Evolutionary conservation across 2,797 vertebrate genomes (phyloP), one percentile per base, ranked within the genome.

Genomic region (Bufotes viridis): DNA sequence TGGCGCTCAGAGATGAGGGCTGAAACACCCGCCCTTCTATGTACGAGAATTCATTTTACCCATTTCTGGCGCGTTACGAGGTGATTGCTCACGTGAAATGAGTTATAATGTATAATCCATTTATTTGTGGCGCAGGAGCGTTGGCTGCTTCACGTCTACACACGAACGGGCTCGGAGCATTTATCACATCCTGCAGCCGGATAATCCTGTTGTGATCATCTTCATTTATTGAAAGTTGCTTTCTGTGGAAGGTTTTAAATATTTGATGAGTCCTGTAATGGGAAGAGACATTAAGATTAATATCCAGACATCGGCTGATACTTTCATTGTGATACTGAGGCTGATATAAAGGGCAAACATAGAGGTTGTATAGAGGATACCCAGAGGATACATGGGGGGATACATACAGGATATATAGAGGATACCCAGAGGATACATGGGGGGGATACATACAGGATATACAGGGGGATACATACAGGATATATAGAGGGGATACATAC

Each of bases 201-300:
- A 20, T 20, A 18, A 49, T 51, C 20, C 49, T 51, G 42, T 18
- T 75, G 13, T 75, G 17, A 75, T 75, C 42, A 1, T 1, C 10
- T 53, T 75, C 42, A 13, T 75, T 51, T 75, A 75, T 75, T 75
- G 53, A 75, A 75, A 75, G 72, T n/a, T 53, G 42, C 72, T 75
- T 51, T 75, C 72, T 51, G 72, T 13, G 18, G 72, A 75, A 51
- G 72, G 42, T 11, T 51, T 75, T 75, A 51, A 75, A 75, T 75
- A 75, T 75, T 75, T 75, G 72, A 75, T 75, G 72, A 75, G 20
- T 75, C 20, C 34, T 51, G 72, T 75, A 75, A 75, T 75, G 20
- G 72, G 72, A 75, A 75, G 72, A 75, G 72, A 75, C 72, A 51
- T 75, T 75, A 75, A 75, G 72, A 75, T 51, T 75, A 42, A 75